Conservation (phyloP, 1,140 invertebrate species). For the Mesaphorura yosii region DNA sequence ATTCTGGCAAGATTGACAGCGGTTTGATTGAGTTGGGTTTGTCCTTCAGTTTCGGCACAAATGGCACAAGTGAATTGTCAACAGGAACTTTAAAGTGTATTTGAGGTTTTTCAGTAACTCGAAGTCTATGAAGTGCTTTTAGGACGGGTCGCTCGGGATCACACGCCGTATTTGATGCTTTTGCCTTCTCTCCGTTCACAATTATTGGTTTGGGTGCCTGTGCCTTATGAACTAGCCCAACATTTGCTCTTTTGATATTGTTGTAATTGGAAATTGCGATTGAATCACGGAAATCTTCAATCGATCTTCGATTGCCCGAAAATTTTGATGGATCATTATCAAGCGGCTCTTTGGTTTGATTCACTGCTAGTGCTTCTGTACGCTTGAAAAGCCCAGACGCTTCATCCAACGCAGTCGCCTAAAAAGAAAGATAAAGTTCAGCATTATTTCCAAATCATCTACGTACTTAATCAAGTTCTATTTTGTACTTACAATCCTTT, state of each 20-base stretch:
- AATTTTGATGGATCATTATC: conserved; percentile 17
- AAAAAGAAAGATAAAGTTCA: conserved; percentile 23
- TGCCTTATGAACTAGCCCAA: not conserved
- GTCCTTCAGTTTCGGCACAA: conserved; percentile 66
- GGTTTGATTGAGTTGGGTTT: conserved; percentile 83
- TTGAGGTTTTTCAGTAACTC: conserved; percentile 55
- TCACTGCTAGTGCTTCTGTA: conserved; percentile 40
- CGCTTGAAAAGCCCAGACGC: conserved; percentile 52
- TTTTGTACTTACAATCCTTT: conserved; percentile 51
- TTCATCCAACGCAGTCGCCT: conserved; percentile 54
- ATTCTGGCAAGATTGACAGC: conserved; percentile 55
- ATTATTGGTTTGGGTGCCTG: conserved; percentile 5
- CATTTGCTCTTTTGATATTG: conserved; percentile 2
- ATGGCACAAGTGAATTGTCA: conserved; percentile 62
- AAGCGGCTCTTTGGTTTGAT: conserved; percentile 36
- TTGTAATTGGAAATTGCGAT: conserved; percentile 11
- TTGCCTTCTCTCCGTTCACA: not conserved
- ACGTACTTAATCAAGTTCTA: conserved; percentile 18
- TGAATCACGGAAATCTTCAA: not conserved
- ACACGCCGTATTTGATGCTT: not conserved
- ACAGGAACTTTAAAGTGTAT: conserved; percentile 70
- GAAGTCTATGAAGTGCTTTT: conserved; percentile 14
- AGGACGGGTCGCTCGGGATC: not conserved
- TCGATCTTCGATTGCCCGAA: conserved; percentile 25
- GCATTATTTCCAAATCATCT: too few species aligned